Evolutionary conservation across 2,797 vertebrate genomes (phyloP).

Genomic region (Poecilia velifera): DNA sequence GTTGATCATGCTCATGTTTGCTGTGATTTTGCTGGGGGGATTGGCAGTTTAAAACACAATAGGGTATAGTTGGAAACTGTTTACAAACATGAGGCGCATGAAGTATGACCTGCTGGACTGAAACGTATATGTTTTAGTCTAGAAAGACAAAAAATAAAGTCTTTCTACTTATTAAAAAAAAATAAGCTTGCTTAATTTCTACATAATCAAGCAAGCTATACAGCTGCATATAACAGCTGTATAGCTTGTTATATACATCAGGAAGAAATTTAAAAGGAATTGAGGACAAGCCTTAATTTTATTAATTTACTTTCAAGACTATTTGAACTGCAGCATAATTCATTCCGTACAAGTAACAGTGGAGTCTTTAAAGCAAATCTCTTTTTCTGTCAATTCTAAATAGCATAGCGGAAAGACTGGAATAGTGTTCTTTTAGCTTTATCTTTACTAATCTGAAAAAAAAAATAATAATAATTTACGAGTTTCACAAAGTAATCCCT

Average conservation of each 20-base stretch:
- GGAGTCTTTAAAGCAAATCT: background rate
- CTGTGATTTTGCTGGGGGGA: background rate
- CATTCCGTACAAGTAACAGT: background rate
- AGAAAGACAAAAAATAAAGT: background rate
- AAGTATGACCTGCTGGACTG: background rate
- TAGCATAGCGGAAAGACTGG: background rate
- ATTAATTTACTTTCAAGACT: background rate
- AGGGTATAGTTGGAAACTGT: background rate
- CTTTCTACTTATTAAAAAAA: too few relatives aligned
- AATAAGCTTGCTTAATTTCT: too few relatives aligned
- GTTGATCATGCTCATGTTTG: background rate
- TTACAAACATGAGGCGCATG: background rate
- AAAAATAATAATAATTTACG: too few relatives aligned
- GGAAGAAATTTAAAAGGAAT: background rate
- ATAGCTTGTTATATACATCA: too few relatives aligned
- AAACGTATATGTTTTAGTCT: background rate
- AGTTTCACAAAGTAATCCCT: background rate
- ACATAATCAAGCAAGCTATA: too few relatives aligned
- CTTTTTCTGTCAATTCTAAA: background rate
- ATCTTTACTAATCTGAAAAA: background rate
- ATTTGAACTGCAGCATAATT: background rate
- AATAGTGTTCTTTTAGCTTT: background rate
- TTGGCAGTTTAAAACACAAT: background rate
- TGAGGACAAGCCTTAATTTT: background rate
- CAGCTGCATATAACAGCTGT: background rate